phyloP scores from a whole-genome alignment of 2,888 invertebrate species.

The Lepas anatifera region DNA sequence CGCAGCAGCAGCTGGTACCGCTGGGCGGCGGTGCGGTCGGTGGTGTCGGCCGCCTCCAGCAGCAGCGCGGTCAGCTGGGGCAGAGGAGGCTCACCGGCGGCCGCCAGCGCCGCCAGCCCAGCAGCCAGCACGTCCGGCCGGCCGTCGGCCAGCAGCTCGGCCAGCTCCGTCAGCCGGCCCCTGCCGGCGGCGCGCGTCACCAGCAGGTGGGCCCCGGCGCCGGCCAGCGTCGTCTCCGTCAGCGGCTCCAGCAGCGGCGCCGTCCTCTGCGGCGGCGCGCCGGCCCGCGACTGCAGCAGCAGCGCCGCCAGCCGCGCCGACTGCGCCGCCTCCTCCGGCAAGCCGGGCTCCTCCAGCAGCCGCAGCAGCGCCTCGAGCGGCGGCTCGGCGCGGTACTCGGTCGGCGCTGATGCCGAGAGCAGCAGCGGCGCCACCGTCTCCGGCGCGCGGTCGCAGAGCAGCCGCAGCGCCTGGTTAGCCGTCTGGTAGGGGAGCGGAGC shows the following conservation, averaged over 20 bases:
- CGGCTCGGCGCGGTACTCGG: conserved; percentile 6
- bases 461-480: not conserved
- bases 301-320: conserved; percentile 6
- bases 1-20: conserved; percentile 2
- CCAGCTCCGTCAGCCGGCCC: not conserved
- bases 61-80: not conserved
- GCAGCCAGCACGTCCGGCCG: conserved; percentile 2
- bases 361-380: not conserved
- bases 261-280: not conserved
- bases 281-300: not conserved
- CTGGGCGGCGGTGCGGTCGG: not conserved
- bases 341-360: not conserved
- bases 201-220: not conserved
- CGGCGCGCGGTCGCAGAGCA: not conserved
- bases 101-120: conserved; percentile 3
- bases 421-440: not conserved
- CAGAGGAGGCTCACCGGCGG: not conserved
- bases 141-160: not conserved
- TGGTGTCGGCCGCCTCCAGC: conserved; percentile 10
- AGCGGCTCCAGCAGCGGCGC: not conserved
- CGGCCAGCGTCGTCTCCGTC: not conserved
- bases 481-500: not conserved
- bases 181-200: not conserved
- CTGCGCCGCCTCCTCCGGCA: not conserved
- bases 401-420: not conserved